Evolutionary conservation across 2,797 vertebrate genomes (phyloP).

Genomic region (Enteromius thamalakanensis): DNA sequence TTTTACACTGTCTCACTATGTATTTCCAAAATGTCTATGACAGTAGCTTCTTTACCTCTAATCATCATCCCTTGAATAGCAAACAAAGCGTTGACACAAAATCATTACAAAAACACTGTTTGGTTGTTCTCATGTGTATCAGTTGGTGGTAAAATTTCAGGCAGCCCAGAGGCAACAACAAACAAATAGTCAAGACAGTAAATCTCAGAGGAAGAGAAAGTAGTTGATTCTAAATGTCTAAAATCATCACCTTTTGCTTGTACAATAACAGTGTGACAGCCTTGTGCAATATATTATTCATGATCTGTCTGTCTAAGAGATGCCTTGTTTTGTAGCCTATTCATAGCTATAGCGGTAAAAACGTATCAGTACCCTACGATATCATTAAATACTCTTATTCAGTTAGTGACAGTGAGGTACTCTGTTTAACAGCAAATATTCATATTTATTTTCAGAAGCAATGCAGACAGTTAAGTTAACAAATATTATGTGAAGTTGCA

Average conservation of each 20-base stretch:
- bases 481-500: not conserved
- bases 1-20: not conserved
- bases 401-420: not conserved
- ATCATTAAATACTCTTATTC: not conserved
- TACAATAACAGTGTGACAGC: slow-evolving; percentile 12
- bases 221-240: not conserved
- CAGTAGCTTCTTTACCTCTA: slow-evolving; percentile 7
- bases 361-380: not conserved
- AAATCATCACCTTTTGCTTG: slow-evolving; percentile 36
- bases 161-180: slow-evolving; percentile 2
- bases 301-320: slow-evolving; percentile 29
- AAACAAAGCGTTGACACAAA: slow-evolving; percentile 31
- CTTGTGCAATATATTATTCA: slow-evolving; percentile 16
- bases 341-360: not conserved
- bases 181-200: slow-evolving; percentile 6
- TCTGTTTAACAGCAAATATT: slow-evolving; percentile 9
- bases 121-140: slow-evolving; percentile 4
- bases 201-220: slow-evolving; percentile 8
- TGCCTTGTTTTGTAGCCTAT: not conserved
- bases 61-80: not conserved
- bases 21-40: slow-evolving; percentile 11
- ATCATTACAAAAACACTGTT: slow-evolving; percentile 18
- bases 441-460: not conserved
- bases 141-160: not conserved
- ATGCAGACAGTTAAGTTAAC: not conserved